These are phyloP conservation scores for Protaetia brevitarsis DNA, from an alignment of 1,140 invertebrate species.

Conservation along the genomic window DNA sequence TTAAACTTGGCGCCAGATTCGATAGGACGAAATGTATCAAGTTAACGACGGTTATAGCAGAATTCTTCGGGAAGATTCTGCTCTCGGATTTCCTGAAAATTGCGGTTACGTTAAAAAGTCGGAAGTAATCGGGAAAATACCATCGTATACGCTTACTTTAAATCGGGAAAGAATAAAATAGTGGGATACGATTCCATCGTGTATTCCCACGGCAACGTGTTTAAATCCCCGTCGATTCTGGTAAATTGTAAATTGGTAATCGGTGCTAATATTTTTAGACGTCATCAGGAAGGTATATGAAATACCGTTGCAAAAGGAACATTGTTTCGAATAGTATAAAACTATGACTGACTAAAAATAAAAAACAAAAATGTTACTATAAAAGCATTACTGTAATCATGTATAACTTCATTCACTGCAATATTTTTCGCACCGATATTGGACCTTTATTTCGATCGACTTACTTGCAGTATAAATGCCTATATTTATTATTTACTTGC, in stretches of 20 bases:
- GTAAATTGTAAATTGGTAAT: conserved; percentile 60
- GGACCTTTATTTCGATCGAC: too few species aligned
- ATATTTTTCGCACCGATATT: too few species aligned
- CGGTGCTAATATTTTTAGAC: conserved; percentile 59
- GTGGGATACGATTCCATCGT: conserved; percentile 71
- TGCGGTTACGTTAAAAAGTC: conserved; percentile 25
- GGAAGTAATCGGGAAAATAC: background rate
- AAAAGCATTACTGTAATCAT: background rate
- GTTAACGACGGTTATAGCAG: conserved; percentile 64
- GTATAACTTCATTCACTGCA: too few species aligned
- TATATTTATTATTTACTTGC: too few species aligned
- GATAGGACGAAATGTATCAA: conserved; percentile 70
- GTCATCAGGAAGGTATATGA: conserved; percentile 63
- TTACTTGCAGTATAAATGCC: too few species aligned
- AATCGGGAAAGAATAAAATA: conserved; percentile 69
- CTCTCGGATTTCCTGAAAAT: conserved; percentile 70
- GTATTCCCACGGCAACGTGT: conserved; percentile 80
- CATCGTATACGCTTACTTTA: conserved; percentile 51
- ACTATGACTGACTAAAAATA: conserved; percentile 66
- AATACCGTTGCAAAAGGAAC: conserved; percentile 68
- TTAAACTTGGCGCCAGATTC: conserved; percentile 53
- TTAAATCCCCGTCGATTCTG: conserved; percentile 73
- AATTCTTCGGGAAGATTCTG: conserved; percentile 61
- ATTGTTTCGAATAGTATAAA: conserved; percentile 67
- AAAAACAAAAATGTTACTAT: conserved; percentile 2